Evolutionary conservation across 2,888 invertebrate species (phyloP).

Genomic region (Melangyna quadrimaculata): DNA sequence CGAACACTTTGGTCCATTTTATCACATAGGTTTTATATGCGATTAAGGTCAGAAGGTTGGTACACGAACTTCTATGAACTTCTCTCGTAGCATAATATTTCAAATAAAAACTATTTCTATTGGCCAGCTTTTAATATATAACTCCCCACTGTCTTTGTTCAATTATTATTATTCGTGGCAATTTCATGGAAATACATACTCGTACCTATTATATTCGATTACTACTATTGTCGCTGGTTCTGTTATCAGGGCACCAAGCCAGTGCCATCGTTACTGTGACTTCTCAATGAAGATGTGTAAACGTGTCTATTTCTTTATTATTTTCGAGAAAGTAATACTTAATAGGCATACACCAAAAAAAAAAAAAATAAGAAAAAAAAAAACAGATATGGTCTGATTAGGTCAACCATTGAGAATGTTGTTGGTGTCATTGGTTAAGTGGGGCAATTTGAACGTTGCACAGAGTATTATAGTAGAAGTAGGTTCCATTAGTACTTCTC

Average conservation of each 20-base stretch:
- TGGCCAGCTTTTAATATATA: not conserved
- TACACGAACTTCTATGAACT: no score
- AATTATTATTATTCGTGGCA: conserved; percentile 14
- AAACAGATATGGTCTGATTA: conserved; percentile 11
- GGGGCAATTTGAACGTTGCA: conserved; percentile 31
- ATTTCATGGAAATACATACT: not conserved
- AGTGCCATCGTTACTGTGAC: not conserved
- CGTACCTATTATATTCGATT: not conserved
- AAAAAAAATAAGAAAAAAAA: not conserved
- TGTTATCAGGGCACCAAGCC: conserved; percentile 32
- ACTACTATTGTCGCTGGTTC: not conserved
- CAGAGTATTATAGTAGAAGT: not conserved
- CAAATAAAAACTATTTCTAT: no score
- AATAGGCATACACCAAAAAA: conserved; percentile 1
- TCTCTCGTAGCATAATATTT: no score
- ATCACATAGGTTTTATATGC: no score
- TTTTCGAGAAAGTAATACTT: conserved; percentile 22
- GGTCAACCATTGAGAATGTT: conserved; percentile 35
- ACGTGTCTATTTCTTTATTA: conserved; percentile 28
- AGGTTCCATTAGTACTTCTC: conserved; percentile 9
- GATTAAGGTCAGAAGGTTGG: no score
- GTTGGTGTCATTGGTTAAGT: conserved; percentile 36
- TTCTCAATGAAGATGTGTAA: conserved; percentile 34
- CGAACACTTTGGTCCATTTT: no score
- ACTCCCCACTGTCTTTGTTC: not conserved